Base-by-base conservation (phyloP, 2,797 vertebrate genomes). In the Acanthiza pusilla region DNA sequence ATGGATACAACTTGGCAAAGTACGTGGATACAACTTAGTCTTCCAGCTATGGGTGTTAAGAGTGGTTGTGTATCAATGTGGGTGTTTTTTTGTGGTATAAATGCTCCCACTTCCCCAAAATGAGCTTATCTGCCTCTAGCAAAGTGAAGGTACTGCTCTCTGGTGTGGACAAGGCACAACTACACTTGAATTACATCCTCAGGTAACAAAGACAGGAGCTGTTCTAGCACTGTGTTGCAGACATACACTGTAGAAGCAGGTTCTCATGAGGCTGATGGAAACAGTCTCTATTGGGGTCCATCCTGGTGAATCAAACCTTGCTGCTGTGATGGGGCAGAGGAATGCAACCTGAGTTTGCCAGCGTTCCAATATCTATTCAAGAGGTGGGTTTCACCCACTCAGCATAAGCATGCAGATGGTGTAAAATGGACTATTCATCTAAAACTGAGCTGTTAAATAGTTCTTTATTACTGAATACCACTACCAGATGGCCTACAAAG, bases 21-120 rank as follows among this genome's bases (percentile, higher is more conserved):
- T 23, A n/a, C 1, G 2, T 14, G 20, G 19, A 16, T 45, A n/a
- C 0, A 0, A 34, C 22, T 76, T 42, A 7, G 7, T 67, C 29
- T 85, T 89, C 67, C 16, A 53, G 0, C 15, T 50, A 34, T 36
- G 61, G n/a, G 11, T 70, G 27, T 73, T 60, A 0, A 1, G 15
- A 32, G 54, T 32, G 55, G 27, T 43, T 16, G 27, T 32, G 8
- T 45, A 43, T 12, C 13, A 6, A 1, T 8, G 45, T 75, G 42
- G 32, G 36, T 60, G 34, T 26, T 77, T 34, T 48, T 40, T 7
- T 0, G 0, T 23, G 43, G 23, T 40, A 30, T 18, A 55, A 47
- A 40, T 23, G 18, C 25, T 88, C 9, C 13, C 4, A 1, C 17
- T 67, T 54, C 20, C 16, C 26, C 36, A 36, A 23, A 67, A 29